Base-by-base conservation (phyloP, 2,888 invertebrate genomes). In the Cryptosula pallasiana region DNA sequence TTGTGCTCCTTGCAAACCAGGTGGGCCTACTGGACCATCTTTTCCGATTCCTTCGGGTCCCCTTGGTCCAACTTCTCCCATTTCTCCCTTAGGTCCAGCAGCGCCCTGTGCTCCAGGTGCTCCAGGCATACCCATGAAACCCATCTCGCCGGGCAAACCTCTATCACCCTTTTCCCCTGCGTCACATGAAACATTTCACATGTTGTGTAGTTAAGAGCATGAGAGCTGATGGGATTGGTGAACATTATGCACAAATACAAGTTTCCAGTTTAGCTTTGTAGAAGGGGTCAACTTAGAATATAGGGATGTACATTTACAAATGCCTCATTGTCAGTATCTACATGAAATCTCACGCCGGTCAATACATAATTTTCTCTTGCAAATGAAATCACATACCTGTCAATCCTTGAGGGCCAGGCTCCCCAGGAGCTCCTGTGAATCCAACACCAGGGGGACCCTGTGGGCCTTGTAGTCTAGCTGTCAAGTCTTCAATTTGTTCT, bases 41-140 rank as follows among this genome's bases (percentile, higher is more conserved):
- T 70, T 70, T 3, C 70, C 70, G 29, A 70, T 32, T 2, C 70
- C 70, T 25, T 36, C 70, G 2, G 70, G 27, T 25, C 70, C 70
- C 36, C 32, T n/a, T 54, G 70, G 70, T 35, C 70, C 70, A n/a
- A 13, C 29, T 25, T 54, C 70, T 20, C 36, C 70, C 2, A 29
- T 16, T 9, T 70, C 70, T 25, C 70, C 70, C 55, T 70, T 70
- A 2, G 32, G 13, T 9, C 70, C 70, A 29, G 36, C 9, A n/a
- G n/a, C 5, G 20, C 70, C 70, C 25, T 36, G 70, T 9, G 70
- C 23, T 16, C 70, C 70, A 27, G 70, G 79, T 71, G 78, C 76
- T 57, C 87, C 88, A 83, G 87, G 84, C 75, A 86, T 79, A 78
- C 88, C 88, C 77, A 85, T 82, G 77, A 86, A 85, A 76, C 88